A percentile compares a stretch with the other conserved stretches of the same genome.
Conservation (phyloP, 2,888 invertebrate species). For the Pristionchus fissidentatus region DNA sequence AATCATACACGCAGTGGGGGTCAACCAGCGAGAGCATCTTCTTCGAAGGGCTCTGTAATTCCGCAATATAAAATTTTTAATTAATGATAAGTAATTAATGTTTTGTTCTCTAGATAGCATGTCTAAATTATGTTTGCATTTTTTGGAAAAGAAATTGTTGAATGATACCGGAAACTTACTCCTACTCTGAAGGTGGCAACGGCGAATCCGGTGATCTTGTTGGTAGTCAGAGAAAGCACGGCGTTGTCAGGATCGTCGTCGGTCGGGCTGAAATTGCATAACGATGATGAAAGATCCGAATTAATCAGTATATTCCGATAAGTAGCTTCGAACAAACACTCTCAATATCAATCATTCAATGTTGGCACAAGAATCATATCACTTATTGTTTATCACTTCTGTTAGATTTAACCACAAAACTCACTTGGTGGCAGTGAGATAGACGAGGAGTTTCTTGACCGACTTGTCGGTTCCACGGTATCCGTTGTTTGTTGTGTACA, state of each 20-base stretch:
- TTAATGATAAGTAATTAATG: background rate
- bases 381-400: background rate
- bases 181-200: conserved; percentile 56
- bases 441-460: conserved; percentile 58
- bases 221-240: conserved; percentile 52
- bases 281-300: background rate
- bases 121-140: background rate
- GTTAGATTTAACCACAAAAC: background rate
- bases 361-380: background rate
- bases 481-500: conserved; percentile 15
- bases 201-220: conserved; percentile 61
- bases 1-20: conserved; percentile 54
- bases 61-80: background rate
- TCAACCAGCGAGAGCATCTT: conserved; percentile 53
- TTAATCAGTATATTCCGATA: background rate
- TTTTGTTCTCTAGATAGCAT: background rate
- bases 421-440: conserved; percentile 63
- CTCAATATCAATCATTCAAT: background rate
- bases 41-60: conserved; percentile 48
- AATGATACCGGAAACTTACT: too few relatives aligned
- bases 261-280: conserved; percentile 59
- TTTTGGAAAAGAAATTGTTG: background rate
- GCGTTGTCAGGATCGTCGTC: conserved; percentile 61
- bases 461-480: background rate
- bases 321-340: background rate